Evolutionary conservation across 2,797 vertebrate genomes (phyloP), one percentile per base, ranked within the genome.

Genomic region (Myotis pilosus): DNA sequence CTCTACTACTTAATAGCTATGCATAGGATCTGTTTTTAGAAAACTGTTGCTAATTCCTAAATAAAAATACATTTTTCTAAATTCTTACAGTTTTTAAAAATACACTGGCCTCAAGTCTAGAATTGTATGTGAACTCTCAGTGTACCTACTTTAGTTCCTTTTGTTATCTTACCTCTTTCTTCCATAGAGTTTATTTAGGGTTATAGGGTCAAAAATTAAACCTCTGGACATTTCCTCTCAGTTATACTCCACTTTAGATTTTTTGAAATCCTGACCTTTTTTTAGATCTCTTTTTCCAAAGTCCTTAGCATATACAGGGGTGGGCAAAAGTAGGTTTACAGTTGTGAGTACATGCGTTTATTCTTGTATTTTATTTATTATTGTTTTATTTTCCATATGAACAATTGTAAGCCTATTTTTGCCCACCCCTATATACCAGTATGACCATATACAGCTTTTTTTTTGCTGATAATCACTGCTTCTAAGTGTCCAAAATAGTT

Each of bases 121-220:
- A 75, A 80, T 76, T 64, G 0, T 87, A 19, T 84, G 20, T 44
- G 23, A 84, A 30, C 12, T 76, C 57, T n/a, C 36, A 81, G n/a
- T 55, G 9, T 0, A 62, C 11, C n/a, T 62, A 8, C 8, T 74
- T 15, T 57, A 49, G 38, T 84, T 90, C 66, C 36, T 79, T 89
- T 83, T 64, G 25, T 44, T 33, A 74, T 49, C 16, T 38, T 68
- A 68, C 41, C 3, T 78, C 53, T 84, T 91, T 60, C 23, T 57
- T 85, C 5, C 2, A 76, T 57, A 20, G 28, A 79, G 22, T 75
- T 49, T 89, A 78, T 53, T 76, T 91, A 89, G 41, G 25, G 83
- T 79, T 83, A 51, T 33, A 87, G 49, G 17, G 6, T 87, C 41
- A 69, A 82, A 88, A 87, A 83, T 71, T 51, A 95, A 94, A 62